Evolutionary conservation across 2,888 invertebrate genomes (phyloP), one percentile per base, ranked within the genome.

Genomic region (Phrixothrix hirtus): DNA sequence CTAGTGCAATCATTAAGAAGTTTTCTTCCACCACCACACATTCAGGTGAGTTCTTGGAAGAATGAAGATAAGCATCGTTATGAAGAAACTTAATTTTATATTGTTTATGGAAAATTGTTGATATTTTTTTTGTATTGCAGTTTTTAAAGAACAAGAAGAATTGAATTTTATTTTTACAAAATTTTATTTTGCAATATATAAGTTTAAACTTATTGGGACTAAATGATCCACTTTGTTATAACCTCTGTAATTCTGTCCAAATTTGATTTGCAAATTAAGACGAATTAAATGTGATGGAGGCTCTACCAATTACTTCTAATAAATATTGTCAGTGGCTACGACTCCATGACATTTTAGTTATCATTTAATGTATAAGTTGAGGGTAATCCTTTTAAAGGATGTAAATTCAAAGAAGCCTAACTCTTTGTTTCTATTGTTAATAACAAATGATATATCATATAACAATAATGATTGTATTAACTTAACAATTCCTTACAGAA

Each of bases 21-120:
- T 72, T 91, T 89, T 69, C 76, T 92, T 70, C 92, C 92, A 50
- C 91, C 91, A 16, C 91, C 92, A 3, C 92, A 91, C 72, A 92
- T 92, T 70, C 90, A 90, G 68, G 90, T 92, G 45, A 90, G 89
- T 58, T 91, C 91, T 52, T 92, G 92, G 92, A 92, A 92, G 75
- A 92, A 89, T 70, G 91, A 92, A 74, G 89, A 89, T 70, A 83
- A 83, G 63, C 83, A 83, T 74, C 81, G 83, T 53, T 76, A 72
- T 53, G 76, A 76, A 42, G 76, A 76, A 57, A 71, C 72, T 42
- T 72, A 71, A 68, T 21, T 48, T 41, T 6, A 2, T 5, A 38
- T 25, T 14, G n/a, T 11, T 17, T 26, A 13, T 41, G 21, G 7
- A 21, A 21, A 21, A 7, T 21, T 21, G 21, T 21, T 21, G 4